Evolutionary conservation across 1,140 invertebrate species (phyloP).

Genomic region (Pentalonia nigronervosa): DNA sequence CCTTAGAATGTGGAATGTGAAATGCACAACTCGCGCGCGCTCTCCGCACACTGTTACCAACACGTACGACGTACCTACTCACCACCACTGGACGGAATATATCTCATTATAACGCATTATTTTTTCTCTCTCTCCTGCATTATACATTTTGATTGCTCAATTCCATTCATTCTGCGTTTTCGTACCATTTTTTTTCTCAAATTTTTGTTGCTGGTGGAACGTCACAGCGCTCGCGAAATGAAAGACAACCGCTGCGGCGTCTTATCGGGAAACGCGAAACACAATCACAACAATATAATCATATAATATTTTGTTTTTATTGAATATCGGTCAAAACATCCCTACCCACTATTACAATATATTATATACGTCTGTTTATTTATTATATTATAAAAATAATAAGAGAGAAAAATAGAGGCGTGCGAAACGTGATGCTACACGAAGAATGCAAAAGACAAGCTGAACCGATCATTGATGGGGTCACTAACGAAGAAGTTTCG

Average conservation of each 20-base stretch:
- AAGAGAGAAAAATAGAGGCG: not conserved
- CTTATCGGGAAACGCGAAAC: not conserved
- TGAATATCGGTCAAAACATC: not conserved
- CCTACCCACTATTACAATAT: not conserved
- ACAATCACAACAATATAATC: not conserved
- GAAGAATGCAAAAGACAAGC: not conserved
- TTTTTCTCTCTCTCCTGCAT: not conserved
- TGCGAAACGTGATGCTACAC: not conserved
- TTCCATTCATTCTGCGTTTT: conserved; percentile 33
- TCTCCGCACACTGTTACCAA: conserved; percentile 54
- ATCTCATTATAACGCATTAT: conserved; percentile 47
- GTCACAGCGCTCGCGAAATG: not conserved
- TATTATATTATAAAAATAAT: not conserved
- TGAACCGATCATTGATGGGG: too few species aligned
- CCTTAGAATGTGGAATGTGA: conserved; percentile 58
- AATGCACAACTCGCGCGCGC: conserved; percentile 45
- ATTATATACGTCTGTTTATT: too few species aligned
- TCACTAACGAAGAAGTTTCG: too few species aligned
- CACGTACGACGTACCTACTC: conserved; percentile 35
- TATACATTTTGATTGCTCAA: conserved; percentile 35
- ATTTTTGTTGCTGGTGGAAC: not conserved
- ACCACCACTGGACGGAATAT: conserved; percentile 1
- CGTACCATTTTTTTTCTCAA: conserved; percentile 1
- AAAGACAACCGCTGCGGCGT: not conserved
- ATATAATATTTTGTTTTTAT: not conserved